Base-by-base conservation (phyloP, 1,140 invertebrate species). In the Drosophila serrata region DNA sequence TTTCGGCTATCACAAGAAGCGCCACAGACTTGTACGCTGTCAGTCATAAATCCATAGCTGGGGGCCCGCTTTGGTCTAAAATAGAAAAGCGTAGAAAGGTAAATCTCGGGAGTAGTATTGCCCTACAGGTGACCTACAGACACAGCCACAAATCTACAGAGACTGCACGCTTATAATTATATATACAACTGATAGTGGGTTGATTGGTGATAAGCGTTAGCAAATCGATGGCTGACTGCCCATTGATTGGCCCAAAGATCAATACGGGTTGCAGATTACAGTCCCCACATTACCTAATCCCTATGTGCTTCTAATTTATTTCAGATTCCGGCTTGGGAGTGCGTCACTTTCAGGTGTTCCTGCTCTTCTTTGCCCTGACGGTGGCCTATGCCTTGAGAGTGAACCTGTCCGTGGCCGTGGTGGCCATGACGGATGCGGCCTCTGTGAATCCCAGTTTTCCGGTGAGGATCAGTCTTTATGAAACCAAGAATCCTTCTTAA, bases 381-480 rank as follows among this genome's bases (percentile, higher is more conserved):
- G 93, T 95, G 24, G 95, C 94, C 5, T 96, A 95, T 82, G 94
- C 93, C 9, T 93, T 94, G 73, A 91, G 95, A 63, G 94, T 95
- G 11, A 95, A 95, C 55, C 93, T 96, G 59, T 96, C 95, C 8
- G 95, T 96, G 64, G 95, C 95, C 3, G 94, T 96, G 17, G 91
- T 92, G 57, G 91, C 91, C 68, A 92, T 92, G 91, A 91, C 91
- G 6, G 75, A 92, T 76, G 58, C 81, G 0, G 53, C 45, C 0
- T 56, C 67, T 5, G 82, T 80, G 22, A 92, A 92, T 79, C 78
- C 81, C 0, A 13, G 87, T 31, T 92, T 92, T 75, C 81, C 82
- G 45, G 45, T 46, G 6, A 46, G 22, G 0, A 27, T 1, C n/a
- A 3, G 27, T 9, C 12, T 1, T 24, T 5, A 46, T 5, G 12